A percentile compares a stretch with the other conserved stretches of the same genome.
phyloP scores from a whole-genome alignment of 2,113 vertebrate species.

The Clarias magur region DNA sequence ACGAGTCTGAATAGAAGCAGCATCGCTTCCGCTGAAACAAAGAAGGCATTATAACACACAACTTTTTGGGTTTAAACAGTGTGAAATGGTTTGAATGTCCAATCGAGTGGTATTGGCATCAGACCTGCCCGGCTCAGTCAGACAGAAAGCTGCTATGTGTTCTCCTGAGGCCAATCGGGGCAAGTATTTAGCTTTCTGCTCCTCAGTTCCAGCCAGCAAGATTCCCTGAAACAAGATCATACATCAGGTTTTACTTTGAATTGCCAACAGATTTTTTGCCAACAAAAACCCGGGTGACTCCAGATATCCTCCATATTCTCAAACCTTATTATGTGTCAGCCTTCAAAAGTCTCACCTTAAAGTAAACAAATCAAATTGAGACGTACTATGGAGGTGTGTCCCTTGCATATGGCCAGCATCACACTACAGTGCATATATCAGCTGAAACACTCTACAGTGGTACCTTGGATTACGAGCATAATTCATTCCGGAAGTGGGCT shows the following conservation, averaged over 20 bases:
- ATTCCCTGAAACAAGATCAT: constrained; percentile 79
- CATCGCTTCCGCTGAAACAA: constrained; percentile 88
- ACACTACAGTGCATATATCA: neutral
- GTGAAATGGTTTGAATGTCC: neutral
- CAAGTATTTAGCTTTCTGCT: constrained; percentile 92
- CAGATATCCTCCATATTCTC: neutral
- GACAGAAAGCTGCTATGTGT: constrained; percentile 91
- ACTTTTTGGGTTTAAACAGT: neutral
- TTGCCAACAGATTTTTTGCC: neutral
- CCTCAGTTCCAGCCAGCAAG: constrained; percentile 87
- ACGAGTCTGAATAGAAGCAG: constrained; percentile 87
- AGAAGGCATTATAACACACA: neutral
- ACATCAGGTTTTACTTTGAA: neutral
- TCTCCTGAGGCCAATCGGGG: constrained; percentile 89
- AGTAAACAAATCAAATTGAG: neutral
- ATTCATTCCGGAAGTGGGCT: no score
- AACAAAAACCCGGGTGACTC: neutral
- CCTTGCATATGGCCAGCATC: neutral
- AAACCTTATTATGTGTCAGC: neutral
- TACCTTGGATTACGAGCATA: no score
- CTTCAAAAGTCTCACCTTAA: neutral
- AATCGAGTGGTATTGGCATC: neutral
- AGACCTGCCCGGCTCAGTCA: constrained; percentile 93
- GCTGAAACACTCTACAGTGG: no score
- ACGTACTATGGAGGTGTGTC: neutral